Conservation (phyloP, 2,113 vertebrate genomes). For the Calidris pugnax region DNA sequence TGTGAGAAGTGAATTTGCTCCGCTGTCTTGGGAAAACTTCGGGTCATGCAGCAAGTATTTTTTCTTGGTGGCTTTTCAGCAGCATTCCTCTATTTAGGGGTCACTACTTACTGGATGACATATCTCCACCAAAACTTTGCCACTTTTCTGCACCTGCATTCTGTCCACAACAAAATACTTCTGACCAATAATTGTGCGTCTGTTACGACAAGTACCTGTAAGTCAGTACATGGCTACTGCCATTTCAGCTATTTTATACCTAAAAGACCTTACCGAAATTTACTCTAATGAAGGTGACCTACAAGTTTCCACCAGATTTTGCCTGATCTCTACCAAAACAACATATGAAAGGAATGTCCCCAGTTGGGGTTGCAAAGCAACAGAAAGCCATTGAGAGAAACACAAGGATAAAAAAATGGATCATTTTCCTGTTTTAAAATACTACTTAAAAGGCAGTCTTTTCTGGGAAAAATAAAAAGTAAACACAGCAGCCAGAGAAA, state of each 20-base stretch:
- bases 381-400: not conserved
- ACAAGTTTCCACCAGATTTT: not conserved
- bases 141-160: not conserved
- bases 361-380: not conserved
- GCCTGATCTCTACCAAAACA: not conserved
- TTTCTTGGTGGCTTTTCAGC: not conserved
- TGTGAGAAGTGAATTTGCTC: not conserved
- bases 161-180: not conserved
- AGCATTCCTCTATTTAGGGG: not conserved
- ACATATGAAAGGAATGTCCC: not conserved
- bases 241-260: not conserved
- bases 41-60: not conserved
- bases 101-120: not conserved
- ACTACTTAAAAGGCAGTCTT: not conserved
- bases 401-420: rapidly evolving
- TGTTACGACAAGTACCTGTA: not conserved
- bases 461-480: not conserved
- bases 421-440: not conserved
- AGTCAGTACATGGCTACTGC: rapidly evolving
- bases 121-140: not conserved
- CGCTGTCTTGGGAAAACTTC: not conserved
- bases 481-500: not conserved
- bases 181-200: not conserved
- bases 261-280: not conserved
- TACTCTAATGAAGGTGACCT: not conserved